phyloP scores from a whole-genome alignment of 2,113 vertebrate genomes.

The Archilochus colubris region DNA sequence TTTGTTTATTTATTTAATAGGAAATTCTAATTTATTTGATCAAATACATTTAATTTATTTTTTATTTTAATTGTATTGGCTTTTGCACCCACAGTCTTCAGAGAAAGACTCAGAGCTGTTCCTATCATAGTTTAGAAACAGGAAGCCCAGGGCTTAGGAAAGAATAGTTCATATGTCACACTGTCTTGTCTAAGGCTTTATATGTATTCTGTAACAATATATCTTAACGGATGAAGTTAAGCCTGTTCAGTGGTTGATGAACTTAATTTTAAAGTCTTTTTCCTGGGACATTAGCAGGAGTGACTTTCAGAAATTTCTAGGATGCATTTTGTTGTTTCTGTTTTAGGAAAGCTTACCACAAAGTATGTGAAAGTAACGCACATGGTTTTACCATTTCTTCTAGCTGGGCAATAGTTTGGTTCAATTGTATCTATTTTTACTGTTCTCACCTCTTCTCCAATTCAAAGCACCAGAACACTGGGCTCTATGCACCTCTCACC shows the following conservation, averaged over 20 bases:
- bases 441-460: not conserved
- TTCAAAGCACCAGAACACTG: not conserved
- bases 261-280: not conserved
- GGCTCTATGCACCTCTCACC: not conserved
- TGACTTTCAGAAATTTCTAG: not conserved
- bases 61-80: not conserved
- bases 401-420: not conserved
- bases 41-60: not conserved
- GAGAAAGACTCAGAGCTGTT: not conserved
- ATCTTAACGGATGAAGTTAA: not conserved
- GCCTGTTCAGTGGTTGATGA: not conserved
- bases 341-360: not conserved
- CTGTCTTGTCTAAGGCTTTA: not conserved
- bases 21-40: not conserved
- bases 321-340: not conserved
- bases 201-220: not conserved
- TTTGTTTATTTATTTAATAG: not conserved
- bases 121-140: not conserved
- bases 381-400: not conserved
- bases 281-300: not conserved
- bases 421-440: not conserved
- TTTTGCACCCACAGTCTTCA: not conserved
- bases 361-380: not conserved
- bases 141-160: not conserved
- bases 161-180: not conserved